These are phyloP conservation scores for Pocillopora meandrina DNA, from an alignment of 92 coral and sea anemone species.

Conservation along the genomic window DNA sequence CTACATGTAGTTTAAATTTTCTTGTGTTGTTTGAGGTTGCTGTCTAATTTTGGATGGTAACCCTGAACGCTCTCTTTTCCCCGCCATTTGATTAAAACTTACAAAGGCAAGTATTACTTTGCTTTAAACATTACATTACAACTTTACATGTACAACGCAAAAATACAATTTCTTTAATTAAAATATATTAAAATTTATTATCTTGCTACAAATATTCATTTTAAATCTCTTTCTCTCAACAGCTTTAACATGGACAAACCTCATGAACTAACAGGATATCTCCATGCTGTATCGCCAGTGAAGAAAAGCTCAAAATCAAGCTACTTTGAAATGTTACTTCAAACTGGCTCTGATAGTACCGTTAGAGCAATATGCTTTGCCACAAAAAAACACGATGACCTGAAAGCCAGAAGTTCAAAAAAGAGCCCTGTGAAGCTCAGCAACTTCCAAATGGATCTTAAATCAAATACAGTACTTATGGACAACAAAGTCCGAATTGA, in stretches of 20 bases:
- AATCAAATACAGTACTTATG: conserved; percentile 42
- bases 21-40: neutral
- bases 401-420: conserved; percentile 33
- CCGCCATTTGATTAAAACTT: neutral
- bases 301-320: conserved; percentile 50
- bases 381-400: conserved; percentile 45
- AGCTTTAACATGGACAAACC: conserved; percentile 27
- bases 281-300: conserved; percentile 35
- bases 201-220: conserved; percentile 8
- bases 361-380: conserved; percentile 51
- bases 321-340: conserved; percentile 46
- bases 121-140: neutral
- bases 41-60: conserved; percentile 5
- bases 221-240: conserved; percentile 29
- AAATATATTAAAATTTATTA: neutral
- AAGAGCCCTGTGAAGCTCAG: conserved; percentile 40
- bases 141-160: conserved; percentile 4
- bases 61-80: neutral
- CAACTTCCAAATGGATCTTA: conserved; percentile 31
- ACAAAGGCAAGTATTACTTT: neutral
- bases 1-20: neutral
- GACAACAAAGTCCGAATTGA: conserved; percentile 45
- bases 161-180: conserved; percentile 1
- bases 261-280: conserved; percentile 37
- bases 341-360: conserved; percentile 34